Evolutionary conservation across 2,888 invertebrate species (phyloP).

Genomic region (Caenorhabditis panamensis): DNA sequence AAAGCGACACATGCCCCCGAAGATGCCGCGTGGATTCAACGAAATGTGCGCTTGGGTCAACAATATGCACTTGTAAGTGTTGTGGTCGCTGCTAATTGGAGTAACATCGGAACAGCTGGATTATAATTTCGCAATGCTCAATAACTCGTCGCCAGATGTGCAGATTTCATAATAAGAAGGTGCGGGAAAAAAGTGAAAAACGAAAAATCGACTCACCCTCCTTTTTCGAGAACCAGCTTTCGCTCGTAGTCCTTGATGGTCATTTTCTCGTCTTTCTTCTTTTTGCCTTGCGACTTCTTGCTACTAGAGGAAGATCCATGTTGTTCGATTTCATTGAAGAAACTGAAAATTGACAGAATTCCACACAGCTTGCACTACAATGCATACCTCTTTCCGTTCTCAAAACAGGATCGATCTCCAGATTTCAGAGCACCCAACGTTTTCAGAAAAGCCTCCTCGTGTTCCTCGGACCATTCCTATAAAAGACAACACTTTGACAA

Average conservation of each 20-base stretch:
- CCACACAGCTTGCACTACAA: background rate
- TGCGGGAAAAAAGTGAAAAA: background rate
- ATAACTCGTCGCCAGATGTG: background rate
- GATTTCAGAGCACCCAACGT: constrained; percentile 89
- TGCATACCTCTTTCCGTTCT: constrained; percentile 45
- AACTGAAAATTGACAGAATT: background rate
- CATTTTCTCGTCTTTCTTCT: constrained; percentile 84
- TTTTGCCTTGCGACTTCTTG: constrained; percentile 51
- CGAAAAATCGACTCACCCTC: constrained; percentile 83
- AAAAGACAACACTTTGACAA: background rate
- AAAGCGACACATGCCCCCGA: constrained; percentile 17
- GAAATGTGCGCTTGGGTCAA: constrained; percentile 34
- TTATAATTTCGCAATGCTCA: background rate
- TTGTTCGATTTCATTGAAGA: constrained; percentile 19
- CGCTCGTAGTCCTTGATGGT: constrained; percentile 89
- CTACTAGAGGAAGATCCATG: constrained; percentile 1
- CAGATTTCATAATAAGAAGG: background rate
- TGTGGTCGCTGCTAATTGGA: background rate
- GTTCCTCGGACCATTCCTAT: constrained; percentile 85
- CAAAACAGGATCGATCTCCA: constrained; percentile 37
- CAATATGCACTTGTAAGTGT: constrained; percentile 27
- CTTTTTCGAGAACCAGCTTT: constrained; percentile 87
- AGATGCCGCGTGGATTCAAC: constrained; percentile 44
- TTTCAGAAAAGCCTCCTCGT: constrained; percentile 91
- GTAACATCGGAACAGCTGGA: constrained; percentile 5